Base-by-base conservation (phyloP, 2,888 invertebrate genomes). In the Myathropa florea region DNA sequence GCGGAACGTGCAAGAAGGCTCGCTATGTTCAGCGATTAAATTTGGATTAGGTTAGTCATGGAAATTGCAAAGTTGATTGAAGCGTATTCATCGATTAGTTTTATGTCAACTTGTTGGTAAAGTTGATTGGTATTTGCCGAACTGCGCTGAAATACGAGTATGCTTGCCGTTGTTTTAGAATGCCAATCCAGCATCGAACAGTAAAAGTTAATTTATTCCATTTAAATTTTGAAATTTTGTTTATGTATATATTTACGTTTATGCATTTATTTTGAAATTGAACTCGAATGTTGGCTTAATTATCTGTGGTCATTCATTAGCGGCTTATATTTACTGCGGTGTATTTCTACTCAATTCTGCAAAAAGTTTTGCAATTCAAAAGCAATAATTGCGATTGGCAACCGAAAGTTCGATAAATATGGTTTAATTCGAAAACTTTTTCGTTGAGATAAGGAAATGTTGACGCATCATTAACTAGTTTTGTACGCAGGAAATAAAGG, bases 31-130 rank as follows among this genome's bases (percentile, higher is more conserved):
- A 33, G 61, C 53, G 72, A 80, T 80, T 80, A 73, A 80, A 80
- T 80, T 67, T 61, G 80, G 36, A 80, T 80, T 73, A 80, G 73
- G 61, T 73, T 67, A 36, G 53, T 30, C 33, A 9, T 36, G 39
- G 61, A 14, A 60, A 33, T 67, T 61, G 36, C 21, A 55, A n/a
- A 28, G 36, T 80, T 80, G 80, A 80, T 80, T 80, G 80, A 73
- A 73, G 80, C 80, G 67, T 67, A 39, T 24, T n/a, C 53, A 61
- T 73, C 72, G 72, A 73, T 80, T 80, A 80, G 67, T 67, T 67
- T 73, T 72, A 67, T 80, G 80, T 80, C 72, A 80, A 80, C 80
- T 73, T 73, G 80, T 80, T 73, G 65, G 72, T 61, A 67, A 67
- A 73, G 61, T 73, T 80, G 73, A 80, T 80, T 80, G 80, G 60